Percentiles rank a stretch among this genome's conserved stretches.
phyloP scores from a whole-genome alignment of 2,888 invertebrate genomes.

The Alsophila aescularia region DNA sequence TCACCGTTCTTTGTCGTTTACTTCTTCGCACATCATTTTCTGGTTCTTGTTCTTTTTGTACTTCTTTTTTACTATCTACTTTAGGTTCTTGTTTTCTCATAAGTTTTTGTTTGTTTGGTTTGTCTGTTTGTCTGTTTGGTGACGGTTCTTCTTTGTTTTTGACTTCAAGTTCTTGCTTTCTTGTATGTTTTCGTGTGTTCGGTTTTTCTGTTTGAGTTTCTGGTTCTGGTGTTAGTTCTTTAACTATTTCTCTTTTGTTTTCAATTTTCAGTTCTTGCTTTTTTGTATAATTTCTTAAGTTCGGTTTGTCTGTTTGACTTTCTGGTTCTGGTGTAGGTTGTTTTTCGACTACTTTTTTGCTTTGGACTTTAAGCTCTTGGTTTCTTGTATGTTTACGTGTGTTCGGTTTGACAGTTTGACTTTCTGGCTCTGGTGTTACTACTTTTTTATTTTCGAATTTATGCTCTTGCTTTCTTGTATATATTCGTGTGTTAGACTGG shows the following conservation, averaged over 20 bases:
- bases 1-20: conserved; percentile 52
- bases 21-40: conserved; percentile 60
- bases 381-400: conserved; percentile 20
- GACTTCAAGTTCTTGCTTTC: conserved; percentile 13
- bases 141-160: no score
- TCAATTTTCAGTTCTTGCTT: conserved; percentile 10
- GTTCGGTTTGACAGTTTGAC: conserved; percentile 14
- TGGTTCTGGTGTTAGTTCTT: background rate
- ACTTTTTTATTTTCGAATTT: background rate
- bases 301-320: conserved; percentile 15
- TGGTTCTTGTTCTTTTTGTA: conserved; percentile 37
- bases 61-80: conserved; percentile 25
- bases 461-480: conserved; percentile 17
- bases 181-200: conserved; percentile 16
- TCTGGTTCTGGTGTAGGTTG: background rate
- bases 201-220: conserved; percentile 17
- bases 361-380: conserved; percentile 6
- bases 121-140: conserved; percentile 13
- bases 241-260: background rate
- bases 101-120: conserved; percentile 27
- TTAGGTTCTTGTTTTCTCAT: conserved; percentile 20
- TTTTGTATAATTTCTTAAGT: conserved; percentile 14
- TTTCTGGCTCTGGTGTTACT: background rate
- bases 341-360: conserved; percentile 6
- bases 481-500: conserved; percentile 10